phyloP scores from a whole-genome alignment of 1,140 invertebrate genomes.

The Laupala kohalensis region DNA sequence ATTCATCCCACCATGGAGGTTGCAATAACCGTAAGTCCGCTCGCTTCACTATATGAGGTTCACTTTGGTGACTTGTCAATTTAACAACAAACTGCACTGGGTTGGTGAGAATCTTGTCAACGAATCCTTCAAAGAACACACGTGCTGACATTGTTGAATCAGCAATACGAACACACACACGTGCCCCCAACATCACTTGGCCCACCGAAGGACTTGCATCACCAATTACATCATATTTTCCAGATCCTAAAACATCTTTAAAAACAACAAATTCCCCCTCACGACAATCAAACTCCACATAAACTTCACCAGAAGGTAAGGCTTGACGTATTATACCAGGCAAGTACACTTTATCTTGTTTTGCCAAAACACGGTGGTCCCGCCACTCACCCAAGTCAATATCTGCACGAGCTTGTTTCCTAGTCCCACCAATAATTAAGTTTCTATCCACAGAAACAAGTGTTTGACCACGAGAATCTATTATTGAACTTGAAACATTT shows the following conservation, averaged over 20 bases:
- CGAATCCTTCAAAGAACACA: constrained; percentile 72
- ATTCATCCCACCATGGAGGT: constrained; percentile 90
- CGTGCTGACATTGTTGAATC: constrained; percentile 33
- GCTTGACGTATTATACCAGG: constrained; percentile 61
- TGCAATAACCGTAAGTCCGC: constrained; percentile 79
- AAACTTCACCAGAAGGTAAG: constrained; percentile 43
- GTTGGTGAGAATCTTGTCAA: constrained; percentile 55
- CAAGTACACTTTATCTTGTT: constrained; percentile 64
- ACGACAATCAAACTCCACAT: constrained; percentile 57
- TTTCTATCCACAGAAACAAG: neutral
- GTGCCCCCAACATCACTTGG: constrained; percentile 51
- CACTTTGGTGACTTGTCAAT: constrained; percentile 36
- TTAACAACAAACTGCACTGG: constrained; percentile 67
- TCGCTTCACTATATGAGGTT: constrained; percentile 52
- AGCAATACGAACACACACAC: constrained; percentile 45
- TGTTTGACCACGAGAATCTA: constrained; percentile 19
- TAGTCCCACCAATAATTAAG: constrained; percentile 22
- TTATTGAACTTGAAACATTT: constrained; percentile 8
- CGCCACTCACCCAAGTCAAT: constrained; percentile 84
- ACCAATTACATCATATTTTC: constrained; percentile 78
- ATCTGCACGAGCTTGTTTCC: constrained; percentile 25
- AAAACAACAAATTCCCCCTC: constrained; percentile 44
- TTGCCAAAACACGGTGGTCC: constrained; percentile 78
- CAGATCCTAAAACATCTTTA: constrained; percentile 32
- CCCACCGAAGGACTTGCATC: constrained; percentile 79